phyloP scores from a whole-genome alignment of 2,113 vertebrate genomes.

The Origma solitaria region DNA sequence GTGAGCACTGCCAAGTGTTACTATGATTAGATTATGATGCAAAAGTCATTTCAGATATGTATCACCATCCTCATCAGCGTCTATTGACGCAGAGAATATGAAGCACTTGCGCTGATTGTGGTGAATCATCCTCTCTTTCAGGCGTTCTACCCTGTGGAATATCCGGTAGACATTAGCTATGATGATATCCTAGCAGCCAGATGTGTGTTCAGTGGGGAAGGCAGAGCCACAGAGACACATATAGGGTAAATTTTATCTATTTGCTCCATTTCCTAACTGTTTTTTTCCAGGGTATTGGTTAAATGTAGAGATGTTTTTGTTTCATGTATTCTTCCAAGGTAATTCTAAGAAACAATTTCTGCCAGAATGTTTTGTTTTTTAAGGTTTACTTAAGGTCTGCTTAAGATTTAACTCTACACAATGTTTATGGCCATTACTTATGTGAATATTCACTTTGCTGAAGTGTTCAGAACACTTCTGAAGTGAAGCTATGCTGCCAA shows the following conservation, averaged over 20 bases:
- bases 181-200: constrained; percentile 89
- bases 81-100: not conserved
- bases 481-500: not conserved
- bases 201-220: constrained; percentile 93
- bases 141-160: constrained; percentile 90
- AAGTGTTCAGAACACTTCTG: not conserved
- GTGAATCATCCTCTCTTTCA: constrained; percentile 47
- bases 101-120: not conserved
- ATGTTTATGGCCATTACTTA: not conserved
- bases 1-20: not conserved
- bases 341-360: not conserved
- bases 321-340: not conserved
- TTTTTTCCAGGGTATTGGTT: not conserved
- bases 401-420: not conserved
- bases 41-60: not conserved
- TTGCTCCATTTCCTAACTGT: not conserved
- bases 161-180: constrained; percentile 77
- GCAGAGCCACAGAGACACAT: constrained; percentile 81
- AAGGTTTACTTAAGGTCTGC: too few species aligned
- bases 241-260: constrained; percentile 82
- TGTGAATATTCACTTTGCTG: not conserved
- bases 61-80: not conserved
- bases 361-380: not conserved
- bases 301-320: not conserved
- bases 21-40: not conserved